These are phyloP conservation scores for Drosophila macrospina DNA, from an alignment of 2,888 invertebrate genomes.

Conservation along the genomic window DNA sequence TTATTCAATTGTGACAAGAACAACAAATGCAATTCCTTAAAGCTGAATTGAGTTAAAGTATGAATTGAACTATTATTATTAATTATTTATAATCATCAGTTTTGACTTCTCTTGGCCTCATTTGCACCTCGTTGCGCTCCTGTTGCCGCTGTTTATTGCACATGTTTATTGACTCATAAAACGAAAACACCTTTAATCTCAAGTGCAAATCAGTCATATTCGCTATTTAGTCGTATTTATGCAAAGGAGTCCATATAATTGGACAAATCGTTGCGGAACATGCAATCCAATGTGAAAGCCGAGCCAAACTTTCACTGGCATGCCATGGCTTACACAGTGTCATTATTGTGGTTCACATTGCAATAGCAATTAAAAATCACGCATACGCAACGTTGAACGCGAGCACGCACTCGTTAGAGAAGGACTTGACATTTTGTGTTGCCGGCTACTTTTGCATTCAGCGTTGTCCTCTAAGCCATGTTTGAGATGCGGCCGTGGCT, in stretches of 20 bases:
- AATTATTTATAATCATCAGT: no score
- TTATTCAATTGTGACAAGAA: no score
- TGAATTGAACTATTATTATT: no score
- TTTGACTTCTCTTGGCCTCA: no score
- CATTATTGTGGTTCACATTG: slow-evolving; percentile 28
- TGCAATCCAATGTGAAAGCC: slow-evolving; percentile 46
- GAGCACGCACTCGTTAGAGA: slow-evolving; percentile 1
- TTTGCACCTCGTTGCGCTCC: slow-evolving; percentile 13
- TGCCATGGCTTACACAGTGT: slow-evolving; percentile 30
- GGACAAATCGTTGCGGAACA: slow-evolving; percentile 72
- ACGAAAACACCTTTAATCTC: slow-evolving; percentile 57
- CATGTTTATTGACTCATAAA: slow-evolving; percentile 69
- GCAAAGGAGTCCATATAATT: slow-evolving; percentile 67
- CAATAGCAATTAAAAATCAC: slow-evolving; percentile 57
- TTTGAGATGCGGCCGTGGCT: neutral
- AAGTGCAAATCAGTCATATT: slow-evolving; percentile 67
- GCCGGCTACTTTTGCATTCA: slow-evolving; percentile 20
- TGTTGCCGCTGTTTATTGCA: slow-evolving; percentile 24
- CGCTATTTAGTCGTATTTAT: slow-evolving; percentile 62
- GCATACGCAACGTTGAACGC: slow-evolving; percentile 46
- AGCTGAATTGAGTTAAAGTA: no score
- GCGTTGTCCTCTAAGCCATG: neutral
- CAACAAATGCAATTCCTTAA: no score
- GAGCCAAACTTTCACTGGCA: neutral
- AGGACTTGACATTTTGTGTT: slow-evolving; percentile 12